These are phyloP conservation scores for Glossosoma conforme DNA, from an alignment of 1,140 invertebrate species.

Conservation along the genomic window DNA sequence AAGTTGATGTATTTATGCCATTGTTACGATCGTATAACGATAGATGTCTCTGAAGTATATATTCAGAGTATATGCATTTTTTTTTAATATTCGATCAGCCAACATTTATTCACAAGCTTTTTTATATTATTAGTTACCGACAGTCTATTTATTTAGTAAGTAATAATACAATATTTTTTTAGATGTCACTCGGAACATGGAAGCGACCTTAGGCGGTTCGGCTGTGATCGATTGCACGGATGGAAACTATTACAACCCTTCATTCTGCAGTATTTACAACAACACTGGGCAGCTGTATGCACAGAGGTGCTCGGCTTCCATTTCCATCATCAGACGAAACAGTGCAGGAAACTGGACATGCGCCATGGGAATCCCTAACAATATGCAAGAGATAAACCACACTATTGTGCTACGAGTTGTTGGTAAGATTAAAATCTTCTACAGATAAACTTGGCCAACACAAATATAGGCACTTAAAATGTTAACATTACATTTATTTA, in stretches of 20 bases:
- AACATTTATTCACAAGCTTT: no score
- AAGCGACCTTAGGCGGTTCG: no score
- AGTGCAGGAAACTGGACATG: constrained; percentile 24
- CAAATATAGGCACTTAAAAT: neutral
- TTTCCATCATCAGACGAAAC: constrained; percentile 18
- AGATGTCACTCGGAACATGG: no score
- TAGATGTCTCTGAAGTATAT: no score
- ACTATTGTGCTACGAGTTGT: constrained; percentile 7
- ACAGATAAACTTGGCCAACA: neutral
- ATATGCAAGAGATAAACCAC: constrained; percentile 18
- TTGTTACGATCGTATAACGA: no score
- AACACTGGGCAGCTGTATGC: constrained; percentile 8
- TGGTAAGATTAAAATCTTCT: constrained; percentile 4
- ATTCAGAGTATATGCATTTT: no score
- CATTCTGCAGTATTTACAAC: constrained; percentile 18
- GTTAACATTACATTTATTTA: neutral
- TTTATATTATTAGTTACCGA: no score
- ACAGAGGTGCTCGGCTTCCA: constrained; percentile 3
- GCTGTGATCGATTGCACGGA: constrained; percentile 10
- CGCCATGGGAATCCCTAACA: constrained; percentile 6
- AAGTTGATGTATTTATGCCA: no score
- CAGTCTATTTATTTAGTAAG: no score
- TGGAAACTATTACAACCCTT: neutral
- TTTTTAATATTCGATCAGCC: no score
- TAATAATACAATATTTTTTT: no score